Evolutionary conservation across 2,888 invertebrate genomes (phyloP).

Genomic region (Pandemis corylana): DNA sequence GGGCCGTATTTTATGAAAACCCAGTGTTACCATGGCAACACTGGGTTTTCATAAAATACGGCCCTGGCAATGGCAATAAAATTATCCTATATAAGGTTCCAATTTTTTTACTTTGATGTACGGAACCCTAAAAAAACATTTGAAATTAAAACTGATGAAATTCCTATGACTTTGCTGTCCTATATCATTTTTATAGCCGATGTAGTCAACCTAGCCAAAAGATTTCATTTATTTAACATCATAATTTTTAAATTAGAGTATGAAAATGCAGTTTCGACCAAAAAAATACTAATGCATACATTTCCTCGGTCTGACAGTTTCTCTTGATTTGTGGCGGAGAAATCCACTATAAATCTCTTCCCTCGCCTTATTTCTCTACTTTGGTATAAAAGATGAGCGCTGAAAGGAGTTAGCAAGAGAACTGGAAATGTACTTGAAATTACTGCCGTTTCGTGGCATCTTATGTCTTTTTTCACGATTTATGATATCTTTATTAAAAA

Average conservation of each 20-base stretch:
- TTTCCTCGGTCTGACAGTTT: constrained; percentile 66
- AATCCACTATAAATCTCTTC: constrained; percentile 73
- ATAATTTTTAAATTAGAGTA: constrained; percentile 21
- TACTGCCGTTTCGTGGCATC: constrained; percentile 24
- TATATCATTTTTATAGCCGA: no score
- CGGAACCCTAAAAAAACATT: no score
- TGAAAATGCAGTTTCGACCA: constrained; percentile 48
- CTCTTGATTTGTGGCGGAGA: constrained; percentile 74
- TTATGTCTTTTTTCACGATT: constrained; percentile 32
- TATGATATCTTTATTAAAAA: constrained; percentile 40
- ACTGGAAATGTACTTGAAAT: constrained; percentile 32
- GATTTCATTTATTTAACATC: background rate
- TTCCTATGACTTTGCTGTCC: no score
- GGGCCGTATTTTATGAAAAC: no score
- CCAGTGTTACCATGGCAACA: no score
- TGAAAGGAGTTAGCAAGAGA: constrained; percentile 27
- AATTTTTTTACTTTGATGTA: no score
- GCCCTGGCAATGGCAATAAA: no score
- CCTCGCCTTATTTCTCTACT: constrained; percentile 54
- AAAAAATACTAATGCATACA: constrained; percentile 35
- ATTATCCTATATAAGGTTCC: no score
- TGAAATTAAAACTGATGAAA: no score
- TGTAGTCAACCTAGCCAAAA: background rate
- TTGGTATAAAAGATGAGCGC: constrained; percentile 47
- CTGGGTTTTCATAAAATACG: no score